A percentile compares a stretch with the other conserved stretches of the same genome.
Conservation (phyloP, 2,888 invertebrate genomes). For the Zootermopsis nevadensis region DNA sequence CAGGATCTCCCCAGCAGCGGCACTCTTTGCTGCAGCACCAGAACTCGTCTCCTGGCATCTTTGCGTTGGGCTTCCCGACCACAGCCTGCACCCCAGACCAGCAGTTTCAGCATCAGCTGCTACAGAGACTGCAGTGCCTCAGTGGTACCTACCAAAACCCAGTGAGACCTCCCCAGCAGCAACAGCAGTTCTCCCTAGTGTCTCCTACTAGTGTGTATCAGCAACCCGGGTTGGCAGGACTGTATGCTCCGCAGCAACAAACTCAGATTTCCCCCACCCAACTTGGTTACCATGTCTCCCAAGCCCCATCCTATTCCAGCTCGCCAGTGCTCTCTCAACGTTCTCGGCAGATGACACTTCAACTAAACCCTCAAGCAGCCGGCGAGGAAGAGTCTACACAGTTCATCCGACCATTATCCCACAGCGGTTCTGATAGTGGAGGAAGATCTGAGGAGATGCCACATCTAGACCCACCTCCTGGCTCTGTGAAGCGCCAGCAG, state of each 20-base stretch:
- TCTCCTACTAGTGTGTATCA: slow-evolving; percentile 54
- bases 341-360: not conserved
- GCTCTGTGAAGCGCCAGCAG: slow-evolving; percentile 29
- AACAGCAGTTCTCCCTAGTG: slow-evolving; percentile 57
- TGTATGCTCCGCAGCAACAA: slow-evolving; percentile 50
- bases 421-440: slow-evolving; percentile 71
- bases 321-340: slow-evolving; percentile 59
- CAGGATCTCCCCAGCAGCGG: slow-evolving; percentile 52
- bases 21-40: slow-evolving; percentile 54
- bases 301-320: slow-evolving; percentile 59
- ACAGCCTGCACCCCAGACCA: slow-evolving; percentile 57
- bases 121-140: slow-evolving; percentile 67
- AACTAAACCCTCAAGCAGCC: slow-evolving; percentile 55
- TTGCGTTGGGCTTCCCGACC: slow-evolving; percentile 55
- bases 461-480: slow-evolving; percentile 53
- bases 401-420: slow-evolving; percentile 76
- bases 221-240: slow-evolving; percentile 19
- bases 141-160: slow-evolving; percentile 60
- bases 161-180: slow-evolving; percentile 45
- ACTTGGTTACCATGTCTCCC: slow-evolving; percentile 57
- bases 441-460: slow-evolving; percentile 59
- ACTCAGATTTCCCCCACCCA: slow-evolving; percentile 25
- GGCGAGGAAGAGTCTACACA: slow-evolving; percentile 61
- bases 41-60: slow-evolving; percentile 49
- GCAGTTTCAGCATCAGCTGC: slow-evolving; percentile 65